These are phyloP conservation scores for Mystacides longicornis DNA, from an alignment of 2,888 invertebrate genomes.

Conservation along the genomic window DNA sequence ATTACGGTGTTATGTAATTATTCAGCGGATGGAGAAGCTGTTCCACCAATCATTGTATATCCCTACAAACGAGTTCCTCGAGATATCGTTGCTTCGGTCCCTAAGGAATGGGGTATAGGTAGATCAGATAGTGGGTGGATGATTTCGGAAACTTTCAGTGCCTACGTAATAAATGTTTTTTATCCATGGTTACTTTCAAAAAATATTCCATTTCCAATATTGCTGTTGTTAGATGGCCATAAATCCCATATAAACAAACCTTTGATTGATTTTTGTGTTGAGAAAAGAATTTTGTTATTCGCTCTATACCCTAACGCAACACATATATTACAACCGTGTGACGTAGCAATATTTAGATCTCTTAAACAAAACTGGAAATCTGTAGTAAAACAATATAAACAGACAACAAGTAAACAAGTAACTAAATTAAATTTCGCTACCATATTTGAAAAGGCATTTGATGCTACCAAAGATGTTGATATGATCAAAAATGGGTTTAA, in stretches of 20 bases:
- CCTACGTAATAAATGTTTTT: slow-evolving; percentile 3
- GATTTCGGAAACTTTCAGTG: background rate
- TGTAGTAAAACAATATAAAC: slow-evolving; percentile 8
- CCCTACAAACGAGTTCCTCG: slow-evolving; percentile 18
- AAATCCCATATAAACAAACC: slow-evolving; percentile 26
- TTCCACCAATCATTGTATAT: slow-evolving; percentile 27
- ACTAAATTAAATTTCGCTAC: background rate
- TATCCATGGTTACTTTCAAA: too few relatives aligned
- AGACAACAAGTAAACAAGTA: background rate
- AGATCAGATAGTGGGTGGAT: background rate
- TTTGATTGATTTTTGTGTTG: slow-evolving; percentile 22
- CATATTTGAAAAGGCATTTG: background rate
- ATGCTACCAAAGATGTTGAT: background rate
- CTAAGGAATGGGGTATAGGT: background rate
- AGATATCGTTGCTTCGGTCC: background rate
- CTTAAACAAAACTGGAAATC: slow-evolving; percentile 22
- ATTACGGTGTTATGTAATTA: slow-evolving; percentile 24
- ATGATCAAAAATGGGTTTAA: background rate
- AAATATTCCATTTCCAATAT: slow-evolving; percentile 23
- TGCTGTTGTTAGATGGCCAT: slow-evolving; percentile 27
- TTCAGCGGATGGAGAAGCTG: slow-evolving; percentile 22
- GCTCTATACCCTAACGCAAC: slow-evolving; percentile 24
- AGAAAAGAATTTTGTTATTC: slow-evolving; percentile 20
- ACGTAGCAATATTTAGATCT: slow-evolving; percentile 27
- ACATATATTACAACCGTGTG: slow-evolving; percentile 26